phyloP scores from a whole-genome alignment of 2,888 invertebrate species.

The Ectemnius continuus region DNA sequence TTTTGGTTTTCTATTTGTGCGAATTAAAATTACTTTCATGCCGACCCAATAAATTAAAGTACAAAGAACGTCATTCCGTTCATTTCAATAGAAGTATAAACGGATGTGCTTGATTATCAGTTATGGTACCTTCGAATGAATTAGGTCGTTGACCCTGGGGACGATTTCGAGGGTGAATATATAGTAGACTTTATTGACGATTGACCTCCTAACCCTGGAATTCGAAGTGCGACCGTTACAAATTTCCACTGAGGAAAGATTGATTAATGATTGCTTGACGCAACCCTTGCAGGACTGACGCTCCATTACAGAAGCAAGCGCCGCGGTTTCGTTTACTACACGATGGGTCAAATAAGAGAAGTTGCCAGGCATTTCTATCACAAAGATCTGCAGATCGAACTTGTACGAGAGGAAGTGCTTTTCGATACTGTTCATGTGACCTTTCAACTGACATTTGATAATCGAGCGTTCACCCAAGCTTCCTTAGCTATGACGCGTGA shows the following conservation, averaged over 20 bases:
- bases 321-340: slow-evolving; percentile 96
- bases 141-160: neutral
- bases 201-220: no score
- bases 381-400: slow-evolving; percentile 94
- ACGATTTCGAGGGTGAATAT: neutral
- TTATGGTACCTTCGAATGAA: neutral
- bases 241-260: no score
- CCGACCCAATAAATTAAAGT: no score
- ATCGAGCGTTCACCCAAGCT: slow-evolving; percentile 91
- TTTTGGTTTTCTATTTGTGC: no score
- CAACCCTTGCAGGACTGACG: slow-evolving; percentile 84
- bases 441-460: slow-evolving; percentile 96
- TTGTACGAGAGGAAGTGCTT: slow-evolving; percentile 90
- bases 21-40: no score
- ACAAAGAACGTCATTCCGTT: no score
- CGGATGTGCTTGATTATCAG: no score
- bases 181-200: neutral
- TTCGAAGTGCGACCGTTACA: no score
- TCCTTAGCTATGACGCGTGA: slow-evolving; percentile 91
- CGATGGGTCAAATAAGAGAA: slow-evolving; percentile 97
- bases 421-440: slow-evolving; percentile 96
- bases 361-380: slow-evolving; percentile 96
- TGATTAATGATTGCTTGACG: no score
- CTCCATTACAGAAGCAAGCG: slow-evolving; percentile 96
- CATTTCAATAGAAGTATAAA: no score